A percentile compares a stretch with the other conserved stretches of the same genome.
phyloP scores from a whole-genome alignment of 2,113 vertebrate species.

The Alces alces region DNA sequence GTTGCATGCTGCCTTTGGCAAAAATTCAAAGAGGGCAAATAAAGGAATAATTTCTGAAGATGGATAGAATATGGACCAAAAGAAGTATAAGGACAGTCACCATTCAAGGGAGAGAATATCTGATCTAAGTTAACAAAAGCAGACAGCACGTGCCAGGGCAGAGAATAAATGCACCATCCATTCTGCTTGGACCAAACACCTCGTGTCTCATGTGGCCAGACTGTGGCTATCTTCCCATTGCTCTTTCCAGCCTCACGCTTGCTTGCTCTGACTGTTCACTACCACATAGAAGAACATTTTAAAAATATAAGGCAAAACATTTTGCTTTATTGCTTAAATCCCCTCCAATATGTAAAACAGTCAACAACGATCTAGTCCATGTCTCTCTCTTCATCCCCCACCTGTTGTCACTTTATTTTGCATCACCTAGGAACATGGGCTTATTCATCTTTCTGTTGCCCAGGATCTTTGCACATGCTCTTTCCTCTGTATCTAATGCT shows the following conservation, averaged over 20 bases:
- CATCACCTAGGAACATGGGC: background rate
- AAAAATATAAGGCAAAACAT: background rate
- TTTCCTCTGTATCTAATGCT: background rate
- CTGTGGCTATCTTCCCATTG: rapidly evolving
- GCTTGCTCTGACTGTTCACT: background rate
- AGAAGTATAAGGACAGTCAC: background rate
- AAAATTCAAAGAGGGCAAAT: background rate
- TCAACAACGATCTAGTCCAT: background rate
- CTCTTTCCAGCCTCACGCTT: background rate
- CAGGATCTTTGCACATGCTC: background rate
- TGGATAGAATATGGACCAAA: background rate
- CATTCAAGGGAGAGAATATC: background rate
- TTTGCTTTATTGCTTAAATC: background rate
- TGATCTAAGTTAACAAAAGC: background rate
- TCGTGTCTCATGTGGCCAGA: background rate
- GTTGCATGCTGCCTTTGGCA: background rate
- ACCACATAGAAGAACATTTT: background rate
- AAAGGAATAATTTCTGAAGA: background rate
- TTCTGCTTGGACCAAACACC: background rate
- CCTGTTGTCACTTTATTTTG: background rate
- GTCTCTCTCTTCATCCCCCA: background rate
- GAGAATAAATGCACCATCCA: background rate
- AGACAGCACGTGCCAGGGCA: background rate
- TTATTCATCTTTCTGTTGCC: background rate
- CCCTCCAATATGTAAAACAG: background rate